Evolutionary conservation across 2,888 invertebrate genomes (phyloP), one percentile per base, ranked within the genome.

Genomic region (Eupelmus urozonus): DNA sequence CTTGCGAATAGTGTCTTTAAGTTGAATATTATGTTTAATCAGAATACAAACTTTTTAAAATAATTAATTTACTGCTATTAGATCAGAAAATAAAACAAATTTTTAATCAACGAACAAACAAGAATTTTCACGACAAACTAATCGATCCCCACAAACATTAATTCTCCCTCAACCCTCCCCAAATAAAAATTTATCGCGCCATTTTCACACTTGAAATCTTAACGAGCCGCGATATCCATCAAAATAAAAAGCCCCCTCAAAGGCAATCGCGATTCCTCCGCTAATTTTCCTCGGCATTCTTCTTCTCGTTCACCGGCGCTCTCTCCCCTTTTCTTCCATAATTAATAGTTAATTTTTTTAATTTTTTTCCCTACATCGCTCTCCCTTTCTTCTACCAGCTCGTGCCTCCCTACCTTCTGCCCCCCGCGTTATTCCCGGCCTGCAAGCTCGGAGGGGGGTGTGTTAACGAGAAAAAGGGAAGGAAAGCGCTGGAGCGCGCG

Each of bases 381-480:
- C 23, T 16, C 34, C 16, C 13, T 16, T 23, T 18, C 49, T 57
- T 18, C 20, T n/a, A n/a, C n/a, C n/a, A n/a, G n/a, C n/a, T 27
- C 13, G 3, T 27, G 13, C 13, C 18, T 16, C 3, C 18, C 9
- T 27, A 13, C 13, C 18, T 16, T 13, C 18, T 4, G 16, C 20
- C 34, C 18, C 16, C 13, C 65, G 18, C 13, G 34, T 16, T 27
- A 49, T 20, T n/a, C n/a, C 16, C 16, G 18, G 34, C 9, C 3
- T 9, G 34, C 34, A 9, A 3, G 34, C 34, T 5, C 34, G 34
- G 9, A 42, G 74, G 2, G 49, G 75, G 71, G 75, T 72, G 71
- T 71, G 72, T 79, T 76, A 76, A 72, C 75, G 62, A 72, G 79
- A 79, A 74, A 74, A 69, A 42, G 49, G 57, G 18, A 66, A 63